Conservation (phyloP, 2,113 vertebrate species). For the Limnothrissa miodon region DNA sequence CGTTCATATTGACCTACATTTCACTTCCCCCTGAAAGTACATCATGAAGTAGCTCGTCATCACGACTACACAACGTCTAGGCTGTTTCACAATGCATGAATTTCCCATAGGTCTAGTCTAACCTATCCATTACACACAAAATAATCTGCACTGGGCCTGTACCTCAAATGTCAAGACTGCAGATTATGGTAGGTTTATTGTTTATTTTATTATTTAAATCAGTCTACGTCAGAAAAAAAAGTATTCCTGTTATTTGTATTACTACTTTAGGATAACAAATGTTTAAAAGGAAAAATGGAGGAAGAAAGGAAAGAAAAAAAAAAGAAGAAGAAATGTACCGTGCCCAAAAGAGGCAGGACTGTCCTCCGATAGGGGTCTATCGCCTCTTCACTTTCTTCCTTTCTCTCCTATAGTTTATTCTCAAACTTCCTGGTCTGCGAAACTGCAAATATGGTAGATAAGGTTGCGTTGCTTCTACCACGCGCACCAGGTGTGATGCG, state of each 20-base stretch:
- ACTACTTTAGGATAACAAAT: too few relatives aligned
- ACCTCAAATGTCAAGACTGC: too few relatives aligned
- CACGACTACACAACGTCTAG: background rate
- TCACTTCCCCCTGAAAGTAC: background rate
- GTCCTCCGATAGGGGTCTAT: background rate
- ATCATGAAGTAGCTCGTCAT: background rate
- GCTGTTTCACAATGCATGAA: too few relatives aligned
- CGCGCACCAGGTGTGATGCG: constrained; percentile 27
- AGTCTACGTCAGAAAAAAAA: too few relatives aligned
- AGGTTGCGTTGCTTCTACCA: background rate
- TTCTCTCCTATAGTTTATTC: background rate
- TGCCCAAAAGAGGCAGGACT: background rate
- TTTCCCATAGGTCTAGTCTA: too few relatives aligned
- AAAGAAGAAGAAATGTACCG: background rate
- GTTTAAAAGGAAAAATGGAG: background rate
- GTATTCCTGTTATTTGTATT: too few relatives aligned
- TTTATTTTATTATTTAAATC: too few relatives aligned
- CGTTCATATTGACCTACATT: background rate
- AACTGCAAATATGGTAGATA: too few relatives aligned
- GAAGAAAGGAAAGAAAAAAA: background rate
- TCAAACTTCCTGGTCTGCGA: background rate
- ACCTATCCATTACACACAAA: too few relatives aligned
- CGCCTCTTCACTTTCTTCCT: background rate
- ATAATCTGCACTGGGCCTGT: too few relatives aligned
- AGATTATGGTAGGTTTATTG: too few relatives aligned